Evolutionary conservation across 2,888 invertebrate species (phyloP).

Genomic region (Diaprepes abbreviatus): DNA sequence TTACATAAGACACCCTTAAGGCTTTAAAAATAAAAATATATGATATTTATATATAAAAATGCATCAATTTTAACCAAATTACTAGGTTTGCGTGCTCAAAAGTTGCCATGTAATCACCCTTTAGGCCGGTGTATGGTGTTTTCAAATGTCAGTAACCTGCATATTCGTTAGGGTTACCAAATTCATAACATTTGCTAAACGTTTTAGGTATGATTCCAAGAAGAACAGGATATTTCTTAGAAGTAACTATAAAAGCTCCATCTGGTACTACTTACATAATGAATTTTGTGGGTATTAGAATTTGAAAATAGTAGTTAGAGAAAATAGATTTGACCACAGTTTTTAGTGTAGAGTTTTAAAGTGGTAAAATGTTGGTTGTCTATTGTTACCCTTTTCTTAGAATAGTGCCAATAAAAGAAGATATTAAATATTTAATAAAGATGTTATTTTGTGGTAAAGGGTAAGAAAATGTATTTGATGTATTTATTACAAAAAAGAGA

Average conservation of each 20-base stretch:
- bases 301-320: slow-evolving; percentile 20
- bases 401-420: background rate
- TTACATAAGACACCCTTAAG: background rate
- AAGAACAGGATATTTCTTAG: slow-evolving; percentile 33
- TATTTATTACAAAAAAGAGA: no score
- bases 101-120: slow-evolving; percentile 16
- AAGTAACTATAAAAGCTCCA: slow-evolving; percentile 12
- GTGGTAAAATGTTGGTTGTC: background rate
- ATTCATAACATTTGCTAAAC: slow-evolving; percentile 23
- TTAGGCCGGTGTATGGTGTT: slow-evolving; percentile 8
- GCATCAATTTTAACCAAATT: slow-evolving; percentile 33
- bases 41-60: slow-evolving; percentile 27
- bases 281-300: background rate
- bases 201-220: slow-evolving; percentile 22
- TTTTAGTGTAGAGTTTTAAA: background rate
- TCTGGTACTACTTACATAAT: slow-evolving; percentile 15
- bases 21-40: slow-evolving; percentile 20
- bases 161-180: slow-evolving; percentile 22
- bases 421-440: background rate
- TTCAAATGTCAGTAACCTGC: slow-evolving; percentile 35
- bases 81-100: slow-evolving; percentile 34
- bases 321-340: slow-evolving; percentile 31
- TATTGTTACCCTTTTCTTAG: no score
- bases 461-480: no score
- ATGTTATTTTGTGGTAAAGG: slow-evolving; percentile 1